Evolutionary conservation across 2,113 vertebrate genomes (phyloP).

Genomic region (Petrocephalus zakoni): DNA sequence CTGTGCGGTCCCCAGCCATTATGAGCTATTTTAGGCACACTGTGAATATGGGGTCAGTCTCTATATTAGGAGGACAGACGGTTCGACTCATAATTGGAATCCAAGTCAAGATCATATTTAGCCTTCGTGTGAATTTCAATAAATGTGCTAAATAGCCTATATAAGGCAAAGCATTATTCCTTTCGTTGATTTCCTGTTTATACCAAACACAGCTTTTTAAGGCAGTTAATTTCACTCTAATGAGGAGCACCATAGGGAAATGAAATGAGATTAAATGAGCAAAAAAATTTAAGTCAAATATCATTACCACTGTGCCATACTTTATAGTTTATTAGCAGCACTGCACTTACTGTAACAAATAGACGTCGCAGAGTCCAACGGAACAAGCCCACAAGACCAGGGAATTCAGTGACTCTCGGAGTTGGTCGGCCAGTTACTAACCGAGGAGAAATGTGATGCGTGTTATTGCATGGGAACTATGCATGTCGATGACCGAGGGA

Average conservation of each 20-base stretch:
- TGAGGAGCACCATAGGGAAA: neutral
- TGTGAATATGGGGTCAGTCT: neutral
- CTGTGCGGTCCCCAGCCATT: neutral
- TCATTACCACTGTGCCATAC: neutral
- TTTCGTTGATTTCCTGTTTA: neutral
- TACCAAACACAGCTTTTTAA: neutral
- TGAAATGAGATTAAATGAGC: neutral
- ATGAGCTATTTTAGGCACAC: neutral
- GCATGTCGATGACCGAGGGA: neutral
- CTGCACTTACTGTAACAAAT: neutral
- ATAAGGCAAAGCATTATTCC: neutral
- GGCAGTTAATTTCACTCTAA: neutral
- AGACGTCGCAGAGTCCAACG: neutral
- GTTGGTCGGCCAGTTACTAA: neutral
- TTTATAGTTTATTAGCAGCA: neutral
- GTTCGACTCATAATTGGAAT: neutral
- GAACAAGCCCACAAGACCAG: conserved; percentile 1
- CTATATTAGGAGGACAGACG: neutral
- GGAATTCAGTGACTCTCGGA: neutral
- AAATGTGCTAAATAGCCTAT: neutral
- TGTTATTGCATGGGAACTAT: neutral
- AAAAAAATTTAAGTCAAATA: neutral
- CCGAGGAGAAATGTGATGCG: neutral
- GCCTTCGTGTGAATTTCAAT: neutral
- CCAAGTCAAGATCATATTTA: neutral